Conservation (phyloP, 1,140 invertebrate species). For the Drosophila mayri region DNA sequence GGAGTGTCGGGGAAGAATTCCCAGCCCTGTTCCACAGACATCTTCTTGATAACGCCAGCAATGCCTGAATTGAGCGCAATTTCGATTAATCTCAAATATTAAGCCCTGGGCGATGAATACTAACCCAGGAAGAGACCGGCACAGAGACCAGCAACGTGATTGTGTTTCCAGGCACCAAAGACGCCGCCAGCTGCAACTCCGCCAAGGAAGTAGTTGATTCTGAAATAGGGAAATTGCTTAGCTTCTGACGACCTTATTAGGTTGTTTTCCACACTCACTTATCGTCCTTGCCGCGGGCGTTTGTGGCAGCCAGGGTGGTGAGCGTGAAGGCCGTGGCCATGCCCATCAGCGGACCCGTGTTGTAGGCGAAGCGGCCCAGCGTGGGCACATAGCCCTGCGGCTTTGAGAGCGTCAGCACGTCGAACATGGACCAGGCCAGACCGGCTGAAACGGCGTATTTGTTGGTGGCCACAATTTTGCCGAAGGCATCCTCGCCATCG, state of each 20-base stretch:
- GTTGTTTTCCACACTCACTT: conserved; percentile 47
- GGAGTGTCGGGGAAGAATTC: conserved; percentile 85
- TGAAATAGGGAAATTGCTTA: conserved; percentile 27
- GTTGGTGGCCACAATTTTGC: conserved; percentile 87
- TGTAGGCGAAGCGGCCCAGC: conserved; percentile 86
- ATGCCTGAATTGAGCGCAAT: conserved; percentile 79
- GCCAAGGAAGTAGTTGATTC: conserved; percentile 87
- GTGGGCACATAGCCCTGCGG: conserved; percentile 86
- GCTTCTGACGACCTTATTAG: not conserved
- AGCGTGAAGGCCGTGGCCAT: conserved; percentile 88
- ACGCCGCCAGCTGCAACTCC: conserved; percentile 87
- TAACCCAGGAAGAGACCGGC: conserved; percentile 71
- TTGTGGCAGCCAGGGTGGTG: conserved; percentile 87
- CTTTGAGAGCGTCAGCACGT: conserved; percentile 87
- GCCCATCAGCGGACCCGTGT: conserved; percentile 87
- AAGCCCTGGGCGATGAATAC: not conserved
- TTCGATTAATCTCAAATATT: conserved; percentile 47
- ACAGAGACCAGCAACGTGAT: conserved; percentile 65
- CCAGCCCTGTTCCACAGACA: conserved; percentile 86
- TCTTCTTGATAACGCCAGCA: conserved; percentile 87
- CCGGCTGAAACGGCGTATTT: conserved; percentile 87
- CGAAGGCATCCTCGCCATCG: conserved; percentile 88
- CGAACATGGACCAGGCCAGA: conserved; percentile 85
- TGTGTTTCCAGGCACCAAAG: conserved; percentile 86
- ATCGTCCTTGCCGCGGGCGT: conserved; percentile 89